Base-by-base conservation (phyloP, 2,888 invertebrate genomes). In the Netelia virgata region DNA sequence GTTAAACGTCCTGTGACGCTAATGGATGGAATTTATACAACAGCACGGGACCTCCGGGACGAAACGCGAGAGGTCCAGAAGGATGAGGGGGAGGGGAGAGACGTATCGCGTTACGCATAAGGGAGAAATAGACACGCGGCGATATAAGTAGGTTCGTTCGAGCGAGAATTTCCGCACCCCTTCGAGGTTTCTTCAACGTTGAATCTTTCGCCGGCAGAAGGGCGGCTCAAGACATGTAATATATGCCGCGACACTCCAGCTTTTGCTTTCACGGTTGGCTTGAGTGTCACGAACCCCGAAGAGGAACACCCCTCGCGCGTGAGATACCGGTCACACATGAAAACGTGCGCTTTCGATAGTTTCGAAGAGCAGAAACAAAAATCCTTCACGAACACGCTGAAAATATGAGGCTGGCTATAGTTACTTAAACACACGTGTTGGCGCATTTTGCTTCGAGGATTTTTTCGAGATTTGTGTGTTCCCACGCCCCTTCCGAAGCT, bases 261-360 rank as follows among this genome's bases (percentile, higher is more conserved):
- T 73, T 83, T 85, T 36, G 36, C 55, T 59, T 73, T 82, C 72
- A 81, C 75, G 70, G 73, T 53, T 75, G 83, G 82, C 80, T 80
- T 69, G 86, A 85, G 79, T 85, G 85, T 85, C 82, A 77, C 68
- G 70, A 83, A 70, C 79, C 82, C 79, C 72, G 68, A 70, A 73
- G 59, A 63, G 23, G 36, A 36, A 36, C 36, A 36, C 61, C 23
- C 47, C 43, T 78, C 84, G 53, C 76, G n/a, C 77, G 63, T 43
- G 73, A 18, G 28, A 14, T 36, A 36, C 47, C 36, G 57, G 69
- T 20, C 72, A 50, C 78, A 6, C 47, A 18, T 43, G 81, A 69
- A 77, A 57, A 66, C 53, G 66, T 75, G 74, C 55, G n/a, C 47
- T 3, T 14, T 47, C 47, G 14, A 0, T 18, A 55, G 47, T 14